Evolutionary conservation across 1,140 invertebrate genomes (phyloP).

Genomic region (Hylyphantes graminicola): DNA sequence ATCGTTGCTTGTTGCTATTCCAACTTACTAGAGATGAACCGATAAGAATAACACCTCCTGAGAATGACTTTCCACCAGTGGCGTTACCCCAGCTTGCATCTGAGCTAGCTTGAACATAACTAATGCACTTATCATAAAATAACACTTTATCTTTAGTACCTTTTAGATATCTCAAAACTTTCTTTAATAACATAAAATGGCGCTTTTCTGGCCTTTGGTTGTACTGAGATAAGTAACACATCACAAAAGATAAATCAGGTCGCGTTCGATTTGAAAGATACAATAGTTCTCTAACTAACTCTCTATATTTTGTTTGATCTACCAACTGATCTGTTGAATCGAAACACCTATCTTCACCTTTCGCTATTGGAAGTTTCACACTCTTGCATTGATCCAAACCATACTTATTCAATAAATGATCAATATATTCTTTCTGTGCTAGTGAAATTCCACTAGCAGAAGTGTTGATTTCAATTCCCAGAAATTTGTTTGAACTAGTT

Average conservation of each 20-base stretch:
- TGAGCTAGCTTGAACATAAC: too few relatives aligned
- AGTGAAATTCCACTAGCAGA: background rate
- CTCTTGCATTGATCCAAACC: background rate
- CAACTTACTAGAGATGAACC: background rate
- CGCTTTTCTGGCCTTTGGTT: slow-evolving; percentile 55
- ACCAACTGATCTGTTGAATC: background rate
- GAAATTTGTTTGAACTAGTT: slow-evolving; percentile 1
- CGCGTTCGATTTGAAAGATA: slow-evolving; percentile 34
- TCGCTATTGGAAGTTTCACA: background rate
- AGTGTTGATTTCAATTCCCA: background rate
- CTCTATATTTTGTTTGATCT: slow-evolving; percentile 1
- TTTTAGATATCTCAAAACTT: background rate
- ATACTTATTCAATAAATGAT: background rate
- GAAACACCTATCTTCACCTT: slow-evolving; percentile 23
- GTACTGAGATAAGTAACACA: slow-evolving; percentile 8
- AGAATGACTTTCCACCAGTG: background rate
- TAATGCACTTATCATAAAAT: background rate
- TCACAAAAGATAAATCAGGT: slow-evolving; percentile 38
- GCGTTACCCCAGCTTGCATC: too few relatives aligned
- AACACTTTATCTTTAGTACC: background rate
- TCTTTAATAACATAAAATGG: slow-evolving; percentile 53
- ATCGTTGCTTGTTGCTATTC: slow-evolving; percentile 1
- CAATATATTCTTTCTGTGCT: background rate
- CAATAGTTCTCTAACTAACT: slow-evolving; percentile 35
- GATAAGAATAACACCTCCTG: background rate